Evolutionary conservation across 1,140 invertebrate genomes (phyloP).

Genomic region (Bombus pyrosoma): DNA sequence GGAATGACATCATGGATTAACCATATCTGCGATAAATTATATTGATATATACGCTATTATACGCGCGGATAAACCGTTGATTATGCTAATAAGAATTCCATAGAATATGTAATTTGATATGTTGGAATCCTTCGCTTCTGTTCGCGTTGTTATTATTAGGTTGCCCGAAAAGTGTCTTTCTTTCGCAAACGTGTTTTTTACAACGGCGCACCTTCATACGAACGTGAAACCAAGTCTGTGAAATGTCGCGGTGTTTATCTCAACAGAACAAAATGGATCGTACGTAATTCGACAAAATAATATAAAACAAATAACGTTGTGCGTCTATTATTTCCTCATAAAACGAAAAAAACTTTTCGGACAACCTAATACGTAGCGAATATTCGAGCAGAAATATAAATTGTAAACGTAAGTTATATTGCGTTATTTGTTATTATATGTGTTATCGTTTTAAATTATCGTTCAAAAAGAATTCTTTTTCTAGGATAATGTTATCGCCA

Average conservation of each 20-base stretch:
- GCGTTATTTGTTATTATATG: neutral
- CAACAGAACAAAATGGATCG: too few species aligned
- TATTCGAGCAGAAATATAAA: neutral
- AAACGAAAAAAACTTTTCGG: too few species aligned
- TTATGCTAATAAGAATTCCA: neutral
- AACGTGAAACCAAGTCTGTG: too few species aligned
- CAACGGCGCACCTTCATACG: too few species aligned
- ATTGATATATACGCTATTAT: neutral
- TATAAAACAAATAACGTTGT: too few species aligned
- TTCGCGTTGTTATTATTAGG: neutral
- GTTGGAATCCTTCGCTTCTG: neutral
- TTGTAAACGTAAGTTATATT: neutral
- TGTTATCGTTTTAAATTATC: neutral
- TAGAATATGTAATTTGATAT: neutral
- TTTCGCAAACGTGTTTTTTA: too few species aligned
- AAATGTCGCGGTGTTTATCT: too few species aligned
- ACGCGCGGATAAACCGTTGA: neutral
- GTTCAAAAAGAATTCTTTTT: too few species aligned
- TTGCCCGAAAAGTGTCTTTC: too few species aligned
- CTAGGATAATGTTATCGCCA: too few species aligned
- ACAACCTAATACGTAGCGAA: neutral
- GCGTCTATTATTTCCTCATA: too few species aligned
- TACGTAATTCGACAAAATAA: too few species aligned
- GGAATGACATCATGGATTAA: neutral
- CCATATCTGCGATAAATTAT: neutral